Evolutionary conservation across 2,113 vertebrate genomes (phyloP), one percentile per base, ranked within the genome.

Genomic region (Raja brachyura): DNA sequence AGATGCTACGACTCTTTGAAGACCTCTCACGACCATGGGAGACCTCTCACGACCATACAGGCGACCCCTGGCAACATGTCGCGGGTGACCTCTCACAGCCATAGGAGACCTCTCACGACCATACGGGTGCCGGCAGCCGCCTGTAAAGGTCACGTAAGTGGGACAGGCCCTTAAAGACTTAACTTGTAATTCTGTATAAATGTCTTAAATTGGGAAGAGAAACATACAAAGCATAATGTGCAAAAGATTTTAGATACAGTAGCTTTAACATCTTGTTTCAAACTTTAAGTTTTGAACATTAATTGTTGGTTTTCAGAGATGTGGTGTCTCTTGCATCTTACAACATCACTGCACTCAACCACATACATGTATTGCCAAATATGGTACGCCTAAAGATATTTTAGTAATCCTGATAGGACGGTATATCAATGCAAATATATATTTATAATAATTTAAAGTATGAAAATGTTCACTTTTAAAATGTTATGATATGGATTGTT

Each of bases 401-500:
- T 28, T 54, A 61, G 11, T 61, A 28, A 63, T 31, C 28, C 28
- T 63, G 59, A 88, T 66, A n/a, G 13, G 22, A 6, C 28, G 4
- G 54, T 86, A 86, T n/a, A n/a, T 86, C 14, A 66, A 88, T 88
- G 5, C 28, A 63, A 63, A n/a, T 31, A 31, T 31, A 13, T 59
- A 10, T 8, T n/a, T 88, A 59, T 88, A 73, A 73, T 70, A 92
- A 33, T 92, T 92, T 33, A 73, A 20, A n/a, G 13, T 33, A 88
- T 66, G 61, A 73, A 18, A 48, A 68, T 48, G 70, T 92, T 73
- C 66, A 25, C 7, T 73, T 10, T 73, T 48, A 73, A 48, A 70
- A 70, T 88, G 83, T 59, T 86, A 59, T 73, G 88, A 48, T 92
- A 39, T 92, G 88, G 33, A 92, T 31, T 61, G 31, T 31, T 86